These are phyloP conservation scores for Phenacoccus solenopsis DNA, from an alignment of 1,140 invertebrate genomes.

Conservation along the genomic window DNA sequence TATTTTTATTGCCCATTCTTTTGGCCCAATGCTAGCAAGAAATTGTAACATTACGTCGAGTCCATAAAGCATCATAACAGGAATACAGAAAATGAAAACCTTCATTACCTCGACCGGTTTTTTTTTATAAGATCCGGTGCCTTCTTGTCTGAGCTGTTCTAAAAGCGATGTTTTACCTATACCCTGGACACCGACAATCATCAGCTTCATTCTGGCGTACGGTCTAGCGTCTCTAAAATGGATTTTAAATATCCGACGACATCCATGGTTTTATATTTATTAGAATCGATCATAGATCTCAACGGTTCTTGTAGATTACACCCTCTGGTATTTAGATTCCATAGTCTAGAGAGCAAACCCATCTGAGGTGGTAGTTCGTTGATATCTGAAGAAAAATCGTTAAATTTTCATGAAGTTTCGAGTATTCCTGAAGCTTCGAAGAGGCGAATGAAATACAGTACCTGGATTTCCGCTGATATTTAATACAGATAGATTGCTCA, in stretches of 20 bases:
- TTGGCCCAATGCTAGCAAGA: conserved; percentile 70
- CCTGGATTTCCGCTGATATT: conserved; percentile 80
- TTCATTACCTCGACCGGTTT: conserved; percentile 54
- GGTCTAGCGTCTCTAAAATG: conserved; percentile 76
- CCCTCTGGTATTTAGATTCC: conserved; percentile 88
- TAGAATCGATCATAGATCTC: conserved; percentile 80
- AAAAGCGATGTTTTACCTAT: conserved; percentile 90
- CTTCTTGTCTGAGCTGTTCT: conserved; percentile 75
- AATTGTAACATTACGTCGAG: neutral
- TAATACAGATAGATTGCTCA: conserved; percentile 81
- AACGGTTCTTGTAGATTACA: conserved; percentile 81
- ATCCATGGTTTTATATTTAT: conserved; percentile 92
- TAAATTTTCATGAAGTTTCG: neutral
- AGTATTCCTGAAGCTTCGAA: neutral
- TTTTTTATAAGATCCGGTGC: conserved; percentile 56
- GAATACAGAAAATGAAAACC: neutral
- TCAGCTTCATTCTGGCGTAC: conserved; percentile 91
- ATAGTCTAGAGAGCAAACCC: conserved; percentile 80
- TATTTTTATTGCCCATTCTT: conserved; percentile 79
- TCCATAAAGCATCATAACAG: neutral
- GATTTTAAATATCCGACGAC: conserved; percentile 90
- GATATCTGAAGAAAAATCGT: conserved; percentile 42
- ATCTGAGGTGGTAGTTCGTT: conserved; percentile 84
- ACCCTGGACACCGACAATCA: conserved; percentile 94
- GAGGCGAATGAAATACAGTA: conserved; percentile 29